phyloP scores from a whole-genome alignment of 1,140 invertebrate genomes.

The Musca vetustissima region DNA sequence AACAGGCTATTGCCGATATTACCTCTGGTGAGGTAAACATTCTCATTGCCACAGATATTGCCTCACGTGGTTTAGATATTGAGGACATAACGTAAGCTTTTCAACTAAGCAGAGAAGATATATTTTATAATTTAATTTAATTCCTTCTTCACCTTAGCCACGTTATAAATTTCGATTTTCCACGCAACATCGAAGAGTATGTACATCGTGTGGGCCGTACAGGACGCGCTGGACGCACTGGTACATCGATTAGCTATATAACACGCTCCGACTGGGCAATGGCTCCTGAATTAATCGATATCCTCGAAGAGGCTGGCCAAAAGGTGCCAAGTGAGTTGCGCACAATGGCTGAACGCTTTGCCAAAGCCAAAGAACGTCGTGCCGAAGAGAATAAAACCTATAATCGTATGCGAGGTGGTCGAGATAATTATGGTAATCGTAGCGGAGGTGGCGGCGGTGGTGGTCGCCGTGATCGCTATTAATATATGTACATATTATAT shows the following conservation, averaged over 20 bases:
- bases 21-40: slow-evolving; percentile 74
- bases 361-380: slow-evolving; percentile 64
- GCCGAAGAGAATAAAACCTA: slow-evolving; percentile 54
- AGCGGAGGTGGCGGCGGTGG: slow-evolving; percentile 41
- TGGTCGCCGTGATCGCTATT: slow-evolving; percentile 6
- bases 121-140: not conserved
- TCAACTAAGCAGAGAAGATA: slow-evolving; percentile 19
- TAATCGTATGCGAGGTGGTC: slow-evolving; percentile 44
- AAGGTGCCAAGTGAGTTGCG: slow-evolving; percentile 73
- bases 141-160: slow-evolving; percentile 32
- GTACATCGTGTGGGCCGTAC: slow-evolving; percentile 87
- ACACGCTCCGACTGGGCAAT: slow-evolving; percentile 78
- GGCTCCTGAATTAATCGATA: slow-evolving; percentile 78
- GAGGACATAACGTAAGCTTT: slow-evolving; percentile 81
- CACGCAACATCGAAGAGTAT: slow-evolving; percentile 88
- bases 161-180: slow-evolving; percentile 89
- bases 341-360: slow-evolving; percentile 70
- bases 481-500: not conserved
- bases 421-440: slow-evolving; percentile 30
- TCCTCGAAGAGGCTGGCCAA: slow-evolving; percentile 75
- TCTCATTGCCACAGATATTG: slow-evolving; percentile 93
- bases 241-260: slow-evolving; percentile 79
- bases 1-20: slow-evolving; percentile 82
- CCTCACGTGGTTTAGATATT: slow-evolving; percentile 89
- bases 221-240: slow-evolving; percentile 81